Conservation (phyloP, 2,113 vertebrate species). For the Recurvirostra avosetta region DNA sequence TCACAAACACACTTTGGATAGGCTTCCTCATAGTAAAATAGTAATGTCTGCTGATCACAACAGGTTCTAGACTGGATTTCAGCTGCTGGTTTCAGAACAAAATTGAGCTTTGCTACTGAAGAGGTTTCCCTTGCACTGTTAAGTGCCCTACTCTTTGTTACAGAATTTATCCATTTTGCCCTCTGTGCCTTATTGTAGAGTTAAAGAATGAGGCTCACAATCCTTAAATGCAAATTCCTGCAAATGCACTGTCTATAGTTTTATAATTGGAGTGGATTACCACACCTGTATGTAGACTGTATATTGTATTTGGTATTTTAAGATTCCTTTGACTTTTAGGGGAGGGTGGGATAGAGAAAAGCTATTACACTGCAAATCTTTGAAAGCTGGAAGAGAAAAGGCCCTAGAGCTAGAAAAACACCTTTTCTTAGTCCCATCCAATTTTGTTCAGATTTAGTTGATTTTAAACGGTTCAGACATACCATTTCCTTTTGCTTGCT, state of each 20-base stretch:
- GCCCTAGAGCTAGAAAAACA: neutral
- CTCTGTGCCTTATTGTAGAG: neutral
- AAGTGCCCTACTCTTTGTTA: neutral
- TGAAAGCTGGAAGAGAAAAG: neutral
- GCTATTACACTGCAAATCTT: neutral
- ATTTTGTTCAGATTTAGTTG: neutral
- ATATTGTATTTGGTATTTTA: neutral
- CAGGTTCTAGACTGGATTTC: neutral
- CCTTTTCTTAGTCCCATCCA: neutral
- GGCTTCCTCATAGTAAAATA: neutral
- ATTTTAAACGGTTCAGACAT: neutral
- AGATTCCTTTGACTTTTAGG: neutral
- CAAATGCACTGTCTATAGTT: neutral
- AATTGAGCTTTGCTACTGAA: neutral
- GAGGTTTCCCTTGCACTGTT: neutral
- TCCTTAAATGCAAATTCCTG: neutral
- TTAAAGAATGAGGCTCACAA: neutral
- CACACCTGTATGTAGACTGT: neutral
- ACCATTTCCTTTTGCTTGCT: neutral
- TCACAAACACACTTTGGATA: neutral
- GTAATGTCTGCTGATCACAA: rapidly evolving
- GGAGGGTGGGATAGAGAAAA: neutral
- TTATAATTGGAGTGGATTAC: neutral
- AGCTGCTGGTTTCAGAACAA: neutral
- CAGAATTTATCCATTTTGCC: neutral